Percentiles rank a stretch among this genome's conserved stretches.
Evolutionary conservation across 1,140 invertebrate species (phyloP).

Genomic region (Protaetia brevitarsis): DNA sequence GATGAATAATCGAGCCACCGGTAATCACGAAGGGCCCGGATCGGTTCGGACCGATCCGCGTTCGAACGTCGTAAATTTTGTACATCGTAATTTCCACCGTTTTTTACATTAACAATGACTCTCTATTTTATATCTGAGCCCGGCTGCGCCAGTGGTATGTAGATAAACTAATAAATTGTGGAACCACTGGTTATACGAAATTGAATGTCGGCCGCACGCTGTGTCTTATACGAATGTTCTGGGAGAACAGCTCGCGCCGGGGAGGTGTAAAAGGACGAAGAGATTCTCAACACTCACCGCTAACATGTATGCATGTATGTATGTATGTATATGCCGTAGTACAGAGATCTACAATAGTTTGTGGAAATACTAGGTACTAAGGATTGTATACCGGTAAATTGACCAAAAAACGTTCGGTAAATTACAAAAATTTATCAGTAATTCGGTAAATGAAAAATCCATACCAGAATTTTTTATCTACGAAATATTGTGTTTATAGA

Average conservation of each 20-base stretch:
- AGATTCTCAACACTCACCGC: too few species aligned
- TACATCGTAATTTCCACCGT: conserved; percentile 5
- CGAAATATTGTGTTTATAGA: too few species aligned
- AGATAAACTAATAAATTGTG: conserved; percentile 11
- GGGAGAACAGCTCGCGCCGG: too few species aligned
- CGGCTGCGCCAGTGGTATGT: neutral
- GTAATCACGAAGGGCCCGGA: neutral
- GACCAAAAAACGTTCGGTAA: too few species aligned
- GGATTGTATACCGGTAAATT: too few species aligned
- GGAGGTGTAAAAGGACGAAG: conserved; percentile 3
- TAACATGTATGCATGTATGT: too few species aligned
- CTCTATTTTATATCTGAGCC: neutral
- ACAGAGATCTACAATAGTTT: too few species aligned
- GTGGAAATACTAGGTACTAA: too few species aligned
- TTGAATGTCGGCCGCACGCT: conserved; percentile 4
- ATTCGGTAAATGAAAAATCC: too few species aligned
- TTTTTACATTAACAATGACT: conserved; percentile 16
- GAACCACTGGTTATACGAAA: conserved; percentile 11
- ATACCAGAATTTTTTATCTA: too few species aligned
- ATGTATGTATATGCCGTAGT: too few species aligned
- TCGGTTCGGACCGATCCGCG: neutral
- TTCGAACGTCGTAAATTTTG: conserved; percentile 4
- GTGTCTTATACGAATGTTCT: neutral
- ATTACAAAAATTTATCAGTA: too few species aligned
- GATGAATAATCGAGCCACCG: conserved; percentile 5